phyloP scores from a whole-genome alignment of 2,113 vertebrate species.

The Mus spicilegus region DNA sequence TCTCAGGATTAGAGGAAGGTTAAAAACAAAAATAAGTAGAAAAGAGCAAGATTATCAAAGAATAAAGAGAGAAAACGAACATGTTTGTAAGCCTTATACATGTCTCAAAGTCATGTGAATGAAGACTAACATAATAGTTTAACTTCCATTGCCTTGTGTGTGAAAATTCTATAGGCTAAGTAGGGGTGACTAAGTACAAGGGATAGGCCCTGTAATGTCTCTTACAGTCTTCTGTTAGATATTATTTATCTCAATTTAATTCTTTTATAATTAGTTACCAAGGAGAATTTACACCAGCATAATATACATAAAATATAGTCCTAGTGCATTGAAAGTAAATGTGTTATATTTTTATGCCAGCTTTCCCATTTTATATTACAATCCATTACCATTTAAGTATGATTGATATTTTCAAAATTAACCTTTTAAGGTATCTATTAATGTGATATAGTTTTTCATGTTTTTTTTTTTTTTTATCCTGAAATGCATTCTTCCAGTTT shows the following conservation, averaged over 20 bases:
- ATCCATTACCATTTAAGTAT: not conserved
- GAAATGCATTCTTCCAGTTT: not conserved
- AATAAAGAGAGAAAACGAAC: not conserved
- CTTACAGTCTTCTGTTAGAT: not conserved
- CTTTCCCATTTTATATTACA: not conserved
- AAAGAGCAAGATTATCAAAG: not conserved
- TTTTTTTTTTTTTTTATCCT: not conserved
- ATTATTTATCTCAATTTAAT: not conserved
- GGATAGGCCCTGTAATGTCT: not conserved
- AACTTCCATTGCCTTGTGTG: not conserved
- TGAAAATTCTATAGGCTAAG: not conserved
- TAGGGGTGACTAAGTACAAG: not conserved
- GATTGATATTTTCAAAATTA: not conserved
- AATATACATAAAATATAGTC: not conserved
- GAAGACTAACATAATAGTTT: not conserved
- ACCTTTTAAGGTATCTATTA: slow-evolving; percentile 1
- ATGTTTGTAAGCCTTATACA: not conserved
- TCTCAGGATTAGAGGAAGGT: not conserved
- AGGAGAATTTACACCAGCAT: not conserved
- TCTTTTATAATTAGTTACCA: not conserved
- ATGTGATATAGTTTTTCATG: not conserved
- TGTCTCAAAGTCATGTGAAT: not conserved
- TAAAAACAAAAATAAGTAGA: not conserved
- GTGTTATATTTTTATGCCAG: not conserved
- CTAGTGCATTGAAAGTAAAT: not conserved